Evolutionary conservation across 2,888 invertebrate species (phyloP), one percentile per base, ranked within the genome.

Genomic region (Trimorus sp.): DNA sequence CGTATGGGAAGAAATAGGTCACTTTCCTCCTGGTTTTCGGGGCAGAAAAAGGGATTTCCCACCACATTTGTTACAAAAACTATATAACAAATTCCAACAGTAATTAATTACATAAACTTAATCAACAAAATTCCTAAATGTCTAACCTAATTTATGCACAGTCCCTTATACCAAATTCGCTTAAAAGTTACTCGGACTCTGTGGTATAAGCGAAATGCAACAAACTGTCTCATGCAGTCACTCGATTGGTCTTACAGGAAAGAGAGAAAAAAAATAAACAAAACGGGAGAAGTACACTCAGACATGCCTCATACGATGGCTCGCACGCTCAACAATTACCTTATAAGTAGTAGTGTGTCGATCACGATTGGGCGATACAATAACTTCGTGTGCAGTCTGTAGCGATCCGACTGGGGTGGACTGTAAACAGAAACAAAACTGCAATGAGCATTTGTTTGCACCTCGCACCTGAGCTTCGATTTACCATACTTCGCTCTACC

Each of bases 401-500:
- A 97, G 94, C 65, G 98, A 97, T 90, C 97, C 97, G 90, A 98
- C 97, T 82, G 98, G 97, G 84, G 98, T 98, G 86, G 97, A 97
- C 98, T 98, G 95, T 85, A 94, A 86, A 65, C n/a, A 75, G 51
- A 76, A 78, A 69, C 38, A 74, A 73, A 75, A 51, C 45, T 1
- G 75, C 63, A 51, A 83, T 80, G 70, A 83, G 77, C 56, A 69
- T 63, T 62, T 51, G 37, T 51, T 60, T 15, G 8, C 60, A 1
- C 40, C 38, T 66, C 16, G 12, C 62, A 45, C 26, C 45, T 66
- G 38, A 1, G 26, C 26, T 26, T 26, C 26, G 26, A 4, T 26
- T 26, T 26, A 26, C 26, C 26, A 26, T 26, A 26, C 26, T 51
- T 51, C 6, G 14, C 16, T 38, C 60, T 65, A 74, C 58, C 49